Evolutionary conservation across 2,888 invertebrate genomes (phyloP), one percentile per base, ranked within the genome.

Genomic region (Ctenicera cuprea): DNA sequence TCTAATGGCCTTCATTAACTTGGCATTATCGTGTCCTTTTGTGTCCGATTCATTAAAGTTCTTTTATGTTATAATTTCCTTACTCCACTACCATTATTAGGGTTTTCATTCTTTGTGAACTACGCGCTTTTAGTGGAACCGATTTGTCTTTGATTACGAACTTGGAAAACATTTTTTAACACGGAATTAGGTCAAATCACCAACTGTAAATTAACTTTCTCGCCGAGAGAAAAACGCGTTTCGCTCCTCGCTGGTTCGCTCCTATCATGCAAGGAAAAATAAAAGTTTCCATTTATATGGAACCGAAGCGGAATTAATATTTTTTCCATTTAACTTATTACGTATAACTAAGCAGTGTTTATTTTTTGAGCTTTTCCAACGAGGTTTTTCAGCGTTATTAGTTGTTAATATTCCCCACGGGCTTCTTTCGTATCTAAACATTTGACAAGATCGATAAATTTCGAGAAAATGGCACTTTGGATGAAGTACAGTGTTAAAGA

Each of bases 1-100:
- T 74, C 70, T 74, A 71, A 76, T 69, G 65, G 62, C 66, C 66
- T 77, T 77, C 75, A 77, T 77, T 77, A 77, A 73, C 73, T 75
- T 62, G 71, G 75, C 69, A 75, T 77, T 77, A 77, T 75, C 75
- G 70, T 75, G 73, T 71, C 67, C 71, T 65, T 75, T 75, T 75
- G 73, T 75, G 76, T 73, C 73, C 76, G 71, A 69, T 72, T 75
- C 75, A 65, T 75, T 75, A 72, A 75, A 70, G 75, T 68, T 70
- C 71, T 74, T 74, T 74, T 74, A 71, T 74, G 70, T 71, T 74
- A 76, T 76, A 69, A 73, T 73, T 73, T 73, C 69, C 64, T 69
- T 73, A 64, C 68, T 62, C 70, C 45, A 73, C 73, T 52, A 65
- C 57, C 73, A 57, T 73, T 73, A 73, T 72, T 76, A 70, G 30